A percentile compares a stretch with the other conserved stretches of the same genome.
phyloP scores from a whole-genome alignment of 2,797 vertebrate species.

The Hyperoplus immaculatus region DNA sequence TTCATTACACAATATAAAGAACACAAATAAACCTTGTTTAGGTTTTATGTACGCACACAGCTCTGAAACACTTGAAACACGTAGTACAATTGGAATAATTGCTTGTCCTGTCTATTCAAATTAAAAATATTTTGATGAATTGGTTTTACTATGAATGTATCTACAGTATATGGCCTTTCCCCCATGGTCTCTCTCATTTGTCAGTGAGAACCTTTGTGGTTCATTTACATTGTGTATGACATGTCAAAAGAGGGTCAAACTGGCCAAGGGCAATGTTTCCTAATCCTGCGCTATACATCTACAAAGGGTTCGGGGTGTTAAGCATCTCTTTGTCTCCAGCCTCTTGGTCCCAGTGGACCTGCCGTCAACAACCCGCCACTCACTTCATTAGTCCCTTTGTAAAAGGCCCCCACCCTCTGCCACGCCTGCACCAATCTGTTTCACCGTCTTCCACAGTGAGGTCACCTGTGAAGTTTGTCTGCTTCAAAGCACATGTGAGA shows the following conservation, averaged over 20 bases:
- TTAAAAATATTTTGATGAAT: slow-evolving; percentile 11
- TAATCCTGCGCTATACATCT: slow-evolving; percentile 35
- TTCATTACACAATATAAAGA: background rate
- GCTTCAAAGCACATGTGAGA: slow-evolving; percentile 37
- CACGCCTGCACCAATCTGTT: slow-evolving; percentile 4
- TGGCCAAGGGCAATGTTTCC: slow-evolving; percentile 63
- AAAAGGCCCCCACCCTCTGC: slow-evolving; percentile 29
- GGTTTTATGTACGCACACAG: slow-evolving; percentile 6
- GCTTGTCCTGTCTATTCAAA: background rate
- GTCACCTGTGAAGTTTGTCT: slow-evolving; percentile 64
- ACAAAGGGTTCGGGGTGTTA: slow-evolving; percentile 62
- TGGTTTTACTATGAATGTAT: slow-evolving; percentile 9
- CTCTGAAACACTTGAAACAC: slow-evolving; percentile 12
- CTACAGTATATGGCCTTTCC: background rate
- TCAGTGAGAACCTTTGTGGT: slow-evolving; percentile 25
- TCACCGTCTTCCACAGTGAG: slow-evolving; percentile 54
- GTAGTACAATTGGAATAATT: slow-evolving; percentile 31
- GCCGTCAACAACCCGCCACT: slow-evolving; percentile 40
- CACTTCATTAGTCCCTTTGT: slow-evolving; percentile 64
- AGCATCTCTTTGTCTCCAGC: slow-evolving; percentile 71
- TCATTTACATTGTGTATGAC: slow-evolving; percentile 53
- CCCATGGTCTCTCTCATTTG: slow-evolving; percentile 19
- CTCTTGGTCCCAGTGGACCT: slow-evolving; percentile 50
- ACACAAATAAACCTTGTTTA: background rate
- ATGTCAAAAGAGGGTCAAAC: slow-evolving; percentile 50